Conservation (phyloP, 2,888 invertebrate genomes). For the Lucinisca nassula region DNA sequence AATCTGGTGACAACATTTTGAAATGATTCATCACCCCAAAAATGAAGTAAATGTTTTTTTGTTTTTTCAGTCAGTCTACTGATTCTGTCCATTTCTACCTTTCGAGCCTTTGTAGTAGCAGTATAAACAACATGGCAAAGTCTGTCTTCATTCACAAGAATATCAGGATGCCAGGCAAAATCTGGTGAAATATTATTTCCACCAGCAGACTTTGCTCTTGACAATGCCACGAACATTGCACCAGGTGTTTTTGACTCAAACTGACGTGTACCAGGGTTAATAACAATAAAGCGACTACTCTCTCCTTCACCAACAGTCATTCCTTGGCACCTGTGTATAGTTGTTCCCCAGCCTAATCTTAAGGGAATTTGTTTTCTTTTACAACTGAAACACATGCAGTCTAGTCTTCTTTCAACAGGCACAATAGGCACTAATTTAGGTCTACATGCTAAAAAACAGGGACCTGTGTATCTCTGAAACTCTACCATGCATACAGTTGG, state of each 20-base stretch:
- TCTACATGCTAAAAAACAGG: constrained; percentile 53
- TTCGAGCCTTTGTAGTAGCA: constrained; percentile 33
- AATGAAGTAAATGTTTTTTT: neutral
- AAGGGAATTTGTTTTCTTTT: constrained; percentile 64
- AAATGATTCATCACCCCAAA: neutral
- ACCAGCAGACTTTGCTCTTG: constrained; percentile 67
- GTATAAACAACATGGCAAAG: constrained; percentile 61
- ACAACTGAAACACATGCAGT: constrained; percentile 60
- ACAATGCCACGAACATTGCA: constrained; percentile 70
- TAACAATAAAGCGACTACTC: constrained; percentile 62
- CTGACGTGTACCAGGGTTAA: constrained; percentile 55
- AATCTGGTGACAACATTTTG: neutral
- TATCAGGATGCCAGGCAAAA: constrained; percentile 66
- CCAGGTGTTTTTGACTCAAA: constrained; percentile 66
- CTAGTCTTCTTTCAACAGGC: constrained; percentile 60
- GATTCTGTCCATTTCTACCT: constrained; percentile 6
- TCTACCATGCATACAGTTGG: constrained; percentile 70
- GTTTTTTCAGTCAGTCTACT: neutral
- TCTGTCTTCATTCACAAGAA: constrained; percentile 61
- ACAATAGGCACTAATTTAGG: constrained; percentile 67
- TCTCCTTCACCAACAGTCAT: constrained; percentile 72
- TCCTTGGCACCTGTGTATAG: constrained; percentile 72
- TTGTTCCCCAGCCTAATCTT: constrained; percentile 67
- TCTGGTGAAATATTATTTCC: constrained; percentile 36
- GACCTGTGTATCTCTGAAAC: constrained; percentile 66